Base-by-base conservation (phyloP, 2,888 invertebrate genomes). In the Cephonodes hylas region DNA sequence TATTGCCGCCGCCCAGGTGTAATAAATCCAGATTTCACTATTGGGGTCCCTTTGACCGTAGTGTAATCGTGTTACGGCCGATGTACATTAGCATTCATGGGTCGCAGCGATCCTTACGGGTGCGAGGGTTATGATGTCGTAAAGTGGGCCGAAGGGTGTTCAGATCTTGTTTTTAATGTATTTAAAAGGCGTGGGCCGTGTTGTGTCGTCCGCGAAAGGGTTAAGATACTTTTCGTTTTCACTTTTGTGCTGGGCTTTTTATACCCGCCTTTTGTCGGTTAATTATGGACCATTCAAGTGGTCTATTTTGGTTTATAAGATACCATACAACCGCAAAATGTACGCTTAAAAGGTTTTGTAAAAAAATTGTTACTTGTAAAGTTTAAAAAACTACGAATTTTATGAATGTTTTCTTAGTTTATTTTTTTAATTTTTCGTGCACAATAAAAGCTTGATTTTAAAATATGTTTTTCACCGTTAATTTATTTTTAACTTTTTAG, bases 1-100 rank as follows among this genome's bases (percentile, higher is more conserved):
- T 25, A 53, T 18, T 53, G 53, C 27, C 18, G 44, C 10, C 44
- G 31, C 31, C 53, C 53, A 53, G 53, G 53, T 53, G 53, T 53
- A 53, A 53, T 53, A 53, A 53, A 53, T 53, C 31, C 53, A 27
- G 53, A 53, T 53, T 53, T 53, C 53, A 20, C 23, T 46, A 25
- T 27, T 53, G 53, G 53, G 53, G 53, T 18, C 31, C 53, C 10
- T 53, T 53, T 53, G 48, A 53, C 27, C 27, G 15, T n/a, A n/a
- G 48, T 27, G 15, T 15, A 25, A 18, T 8, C 23, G 25, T 53
- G 18, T 27, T 53, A 53, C 53, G n/a, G 7, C n/a, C 25, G 31
- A 31, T 38, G 38, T 38, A 38, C 18, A 59, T 59, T 59, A 44
- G 44, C 59, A 59, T 59, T 59, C 59, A 42, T 42, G 44, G 59